Evolutionary conservation across 2,113 vertebrate species (phyloP), one percentile per base, ranked within the genome.

Genomic region (Pitta sordida): DNA sequence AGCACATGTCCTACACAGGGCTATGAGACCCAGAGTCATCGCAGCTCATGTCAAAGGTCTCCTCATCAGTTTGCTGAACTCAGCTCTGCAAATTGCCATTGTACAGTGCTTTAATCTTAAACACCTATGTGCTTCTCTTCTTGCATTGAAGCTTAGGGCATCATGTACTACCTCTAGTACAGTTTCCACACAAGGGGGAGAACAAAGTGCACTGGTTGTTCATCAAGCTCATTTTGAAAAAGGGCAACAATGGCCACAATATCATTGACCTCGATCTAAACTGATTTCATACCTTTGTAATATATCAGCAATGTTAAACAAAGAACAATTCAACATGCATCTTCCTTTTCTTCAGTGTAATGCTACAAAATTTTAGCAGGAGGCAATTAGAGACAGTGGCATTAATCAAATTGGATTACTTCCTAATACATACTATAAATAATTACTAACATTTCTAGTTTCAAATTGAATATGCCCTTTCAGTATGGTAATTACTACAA

Each of bases 401-500:
- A 70, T 91, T 96, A 82, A 78, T 48, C 51, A 93, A 46, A 63
- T 1, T 9, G 19, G 2, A 4, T 65, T 91, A 70, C 52, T 79
- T 92, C 87, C 48, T 63, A 85, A 44, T 51, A 41, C 39, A 44
- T 51, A 41, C 39, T 63, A 13, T n/a, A 68, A 71, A 88, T 62
- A 73, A 44, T 68, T 71, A 74, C 20, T 59, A 55, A 41, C 80
- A 77, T 80, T 88, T 48, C 60, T 52, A 52, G n/a, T 94, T 95
- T 94, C 68, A 95, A n/a, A 78, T 6, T 83, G 59, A 96, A 0
- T 58, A 49, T 44, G 17, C 52, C 48, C 43, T 91, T 93, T 80
- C 83, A 90, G 85, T 83, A 93, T 19, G 16, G 30, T 44, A 86
- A 87, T 90, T 93, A 84, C 74, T 91, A 85, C 78, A 87, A 90